These are phyloP conservation scores for Latrodectus hesperus DNA, from an alignment of 2,888 invertebrate genomes.

Conservation along the genomic window DNA sequence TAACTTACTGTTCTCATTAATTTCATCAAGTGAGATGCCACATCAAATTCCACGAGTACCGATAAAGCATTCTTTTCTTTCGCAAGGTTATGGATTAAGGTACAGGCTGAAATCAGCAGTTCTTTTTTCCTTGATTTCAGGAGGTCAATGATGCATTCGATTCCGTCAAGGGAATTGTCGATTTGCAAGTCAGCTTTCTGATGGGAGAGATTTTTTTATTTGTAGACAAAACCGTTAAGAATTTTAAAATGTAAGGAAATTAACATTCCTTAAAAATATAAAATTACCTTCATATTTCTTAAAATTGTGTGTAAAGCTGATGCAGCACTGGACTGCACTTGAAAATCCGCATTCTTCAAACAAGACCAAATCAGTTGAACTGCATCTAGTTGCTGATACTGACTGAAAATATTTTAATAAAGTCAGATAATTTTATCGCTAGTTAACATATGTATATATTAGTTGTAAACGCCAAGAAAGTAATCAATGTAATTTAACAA, in stretches of 20 bases:
- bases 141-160: constrained; percentile 59
- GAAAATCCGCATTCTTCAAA: constrained; percentile 49
- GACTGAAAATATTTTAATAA: constrained; percentile 17
- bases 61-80: constrained; percentile 54
- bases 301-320: constrained; percentile 50
- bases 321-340: constrained; percentile 53
- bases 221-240: not conserved
- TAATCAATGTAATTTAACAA: not conserved
- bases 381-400: constrained; percentile 52
- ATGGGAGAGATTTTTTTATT: not conserved
- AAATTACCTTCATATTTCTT: constrained; percentile 53
- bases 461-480: not conserved
- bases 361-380: constrained; percentile 62
- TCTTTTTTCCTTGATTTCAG: constrained; percentile 42
- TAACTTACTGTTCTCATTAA: constrained; percentile 59
- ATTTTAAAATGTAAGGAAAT: not conserved
- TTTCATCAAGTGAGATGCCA: constrained; percentile 49
- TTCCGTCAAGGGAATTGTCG: constrained; percentile 60
- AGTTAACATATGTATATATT: not conserved
- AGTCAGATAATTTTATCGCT: not conserved
- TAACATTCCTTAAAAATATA: not conserved
- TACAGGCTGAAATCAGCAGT: constrained; percentile 48
- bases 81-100: constrained; percentile 56
- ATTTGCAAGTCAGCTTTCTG: constrained; percentile 49
- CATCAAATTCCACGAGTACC: constrained; percentile 58